Base-by-base conservation (phyloP, 1,140 invertebrate genomes). In the Bicyclus anynana region DNA sequence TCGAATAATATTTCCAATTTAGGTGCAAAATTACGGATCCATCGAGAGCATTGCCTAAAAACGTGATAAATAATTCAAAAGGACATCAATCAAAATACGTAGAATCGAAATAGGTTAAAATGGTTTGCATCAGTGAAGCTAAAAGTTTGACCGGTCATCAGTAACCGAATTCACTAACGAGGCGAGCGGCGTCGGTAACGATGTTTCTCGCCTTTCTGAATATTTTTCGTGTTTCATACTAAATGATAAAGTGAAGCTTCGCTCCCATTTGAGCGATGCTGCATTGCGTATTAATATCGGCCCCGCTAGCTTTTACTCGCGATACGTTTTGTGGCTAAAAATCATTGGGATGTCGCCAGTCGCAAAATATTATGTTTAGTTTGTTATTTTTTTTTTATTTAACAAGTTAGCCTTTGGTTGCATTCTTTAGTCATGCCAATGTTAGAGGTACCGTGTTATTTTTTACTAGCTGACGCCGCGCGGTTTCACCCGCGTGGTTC, bases 141-240 rank as follows among this genome's bases (percentile, higher is more conserved):
- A 47, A 47, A 47, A 47, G 21, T 47, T 47, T 47, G 44, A 47
- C 44, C 44, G 44, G 20, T 47, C 44, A 27, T 47, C 44, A 47
- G 44, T 47, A 47, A 47, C 44, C 44, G 14, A 47, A 47, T 47
- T 47, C 23, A 26, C 44, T 47, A 47, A 47, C 44, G 44, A 47
- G 42, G 44, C 44, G 44, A 9, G 12, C 20, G 44, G 14, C 21
- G 5, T 12, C 23, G n/a, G 44, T 47, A 47, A 47, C 44, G 23
- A 47, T n/a, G 23, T 47, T 47, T 47, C 21, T 47, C 44, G 44
- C 44, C 44, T 47, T 47, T 47, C 44, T 47, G 44, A 47, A 47
- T 47, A 47, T 18, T 47, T 47, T 47, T 47, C 20, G 2, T 26
- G 20, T 47, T 47, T 47, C 10, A 44, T 21, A n/a, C 20, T 44